These are phyloP conservation scores for Acanthis flammea DNA, from an alignment of 2,797 vertebrate species.

Conservation along the genomic window DNA sequence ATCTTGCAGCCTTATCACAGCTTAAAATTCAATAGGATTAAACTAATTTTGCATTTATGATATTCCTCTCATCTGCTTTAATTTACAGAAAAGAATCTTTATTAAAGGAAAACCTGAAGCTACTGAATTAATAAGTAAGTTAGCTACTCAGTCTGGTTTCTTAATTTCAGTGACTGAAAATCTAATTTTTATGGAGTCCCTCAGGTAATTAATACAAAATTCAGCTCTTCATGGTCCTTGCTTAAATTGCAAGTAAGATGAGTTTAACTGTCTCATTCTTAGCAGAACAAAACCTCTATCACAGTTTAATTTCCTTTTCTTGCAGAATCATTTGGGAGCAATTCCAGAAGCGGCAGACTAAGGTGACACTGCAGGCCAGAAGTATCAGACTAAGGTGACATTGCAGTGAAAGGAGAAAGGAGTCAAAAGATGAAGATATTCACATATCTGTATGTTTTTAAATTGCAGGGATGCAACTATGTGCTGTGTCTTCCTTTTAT, in stretches of 20 bases:
- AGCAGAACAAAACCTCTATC: background rate
- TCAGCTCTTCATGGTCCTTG: background rate
- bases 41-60: slow-evolving; percentile 18
- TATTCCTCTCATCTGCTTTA: background rate
- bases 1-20: background rate
- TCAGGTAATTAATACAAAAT: background rate
- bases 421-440: background rate
- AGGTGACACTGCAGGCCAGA: background rate
- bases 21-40: background rate
- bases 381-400: background rate
- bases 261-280: background rate
- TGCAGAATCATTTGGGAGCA: background rate
- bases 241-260: background rate
- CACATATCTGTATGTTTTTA: background rate
- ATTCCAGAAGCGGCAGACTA: background rate
- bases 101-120: slow-evolving; percentile 15
- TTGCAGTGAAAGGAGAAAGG: background rate
- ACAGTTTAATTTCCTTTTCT: background rate
- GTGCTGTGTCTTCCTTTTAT: background rate
- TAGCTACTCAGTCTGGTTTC: background rate
- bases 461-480: background rate
- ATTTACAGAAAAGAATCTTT: slow-evolving; percentile 20
- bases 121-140: background rate
- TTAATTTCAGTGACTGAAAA: background rate
- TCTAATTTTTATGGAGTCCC: background rate